Base-by-base conservation (phyloP, 1,140 invertebrate species). In the Helicoverpa zea region DNA sequence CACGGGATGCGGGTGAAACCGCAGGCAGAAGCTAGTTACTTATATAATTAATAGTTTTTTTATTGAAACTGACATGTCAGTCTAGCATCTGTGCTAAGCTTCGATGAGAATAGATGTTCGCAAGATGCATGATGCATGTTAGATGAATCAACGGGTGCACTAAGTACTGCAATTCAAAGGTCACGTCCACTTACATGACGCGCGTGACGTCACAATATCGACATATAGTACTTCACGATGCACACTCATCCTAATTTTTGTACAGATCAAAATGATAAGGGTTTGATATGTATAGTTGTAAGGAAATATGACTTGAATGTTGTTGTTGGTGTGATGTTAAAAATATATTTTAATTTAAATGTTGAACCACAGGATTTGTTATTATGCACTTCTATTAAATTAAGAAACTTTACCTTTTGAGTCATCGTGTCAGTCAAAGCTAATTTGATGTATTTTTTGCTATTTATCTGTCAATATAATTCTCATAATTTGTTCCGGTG, bases 301-400 rank as follows among this genome's bases (percentile, higher is more conserved):
- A 58, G 56, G 56, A 58, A 58, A 58, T 11, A 58, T 7, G 9
- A 58, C 9, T 58, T 7, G 14, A n/a, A 54, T 1, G 16, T n/a
- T n/a, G n/a, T n/a, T n/a, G n/a, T 23, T 58, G 56, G 3, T 16
- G 7, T 58, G 10, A n/a, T n/a, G n/a, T n/a, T n/a, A n/a, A n/a
- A n/a, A 5, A 56, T n/a, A n/a, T 56, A 56, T 56, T n/a, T 56
- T 56, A n/a, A 56, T 56, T 56, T 56, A n/a, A n/a, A n/a, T n/a
- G 1, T 4, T 56, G 0, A n/a, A 56, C 14, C 3, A 23, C 12
- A 29, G 2, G 23, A 29, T 30, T 23, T 61, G 58, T 10, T 29
- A 61, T 0, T 61, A 29, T 29, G 58, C 35, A 35, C 7, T 35
- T 35, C 7, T 35, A 35, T 35, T 35, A 35, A 35, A 35, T 35